These are phyloP conservation scores for Epizoanthus fatuus DNA, from an alignment of 92 coral and sea anemone genomes.

Conservation along the genomic window DNA sequence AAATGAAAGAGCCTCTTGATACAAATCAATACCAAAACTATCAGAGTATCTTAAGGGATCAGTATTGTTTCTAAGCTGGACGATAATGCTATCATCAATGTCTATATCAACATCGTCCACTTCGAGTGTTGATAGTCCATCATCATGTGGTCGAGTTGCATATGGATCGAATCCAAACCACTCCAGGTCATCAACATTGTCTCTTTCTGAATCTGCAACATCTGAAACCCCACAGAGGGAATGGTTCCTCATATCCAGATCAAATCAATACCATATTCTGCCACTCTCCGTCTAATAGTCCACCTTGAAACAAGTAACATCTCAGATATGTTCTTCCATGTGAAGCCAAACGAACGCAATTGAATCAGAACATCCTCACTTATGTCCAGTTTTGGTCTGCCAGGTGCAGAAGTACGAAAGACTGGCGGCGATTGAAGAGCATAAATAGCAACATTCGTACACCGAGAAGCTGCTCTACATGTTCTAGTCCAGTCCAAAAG, in stretches of 20 bases:
- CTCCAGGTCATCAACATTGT: conserved; percentile 30
- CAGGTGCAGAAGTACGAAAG: conserved; percentile 17
- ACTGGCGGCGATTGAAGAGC: conserved; percentile 30
- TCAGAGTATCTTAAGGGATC: too few relatives aligned
- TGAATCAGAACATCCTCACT: conserved; percentile 45
- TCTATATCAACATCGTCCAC: too few relatives aligned
- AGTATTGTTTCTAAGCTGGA: too few relatives aligned
- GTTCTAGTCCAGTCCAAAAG: conserved; percentile 16
- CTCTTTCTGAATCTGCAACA: conserved; percentile 33
- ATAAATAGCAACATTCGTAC: conserved; percentile 49
- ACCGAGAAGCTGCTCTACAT: conserved; percentile 14
- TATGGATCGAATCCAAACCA: conserved; percentile 64
- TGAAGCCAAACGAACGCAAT: conserved; percentile 43
- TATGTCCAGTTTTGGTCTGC: conserved; percentile 51
- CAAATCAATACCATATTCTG: neutral
- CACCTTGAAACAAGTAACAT: conserved; percentile 54
- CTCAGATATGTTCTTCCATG: conserved; percentile 50
- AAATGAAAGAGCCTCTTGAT: too few relatives aligned
- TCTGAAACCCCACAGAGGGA: conserved; percentile 34
- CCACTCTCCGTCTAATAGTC: conserved; percentile 54
- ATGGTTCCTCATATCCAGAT: conserved; percentile 55
- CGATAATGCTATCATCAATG: too few relatives aligned
- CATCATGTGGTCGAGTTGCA: conserved; percentile 57
- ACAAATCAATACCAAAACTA: too few relatives aligned
- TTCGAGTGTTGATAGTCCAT: too few relatives aligned